These are phyloP conservation scores for Ormia ochracea DNA, from an alignment of 2,888 invertebrate genomes.

Conservation along the genomic window DNA sequence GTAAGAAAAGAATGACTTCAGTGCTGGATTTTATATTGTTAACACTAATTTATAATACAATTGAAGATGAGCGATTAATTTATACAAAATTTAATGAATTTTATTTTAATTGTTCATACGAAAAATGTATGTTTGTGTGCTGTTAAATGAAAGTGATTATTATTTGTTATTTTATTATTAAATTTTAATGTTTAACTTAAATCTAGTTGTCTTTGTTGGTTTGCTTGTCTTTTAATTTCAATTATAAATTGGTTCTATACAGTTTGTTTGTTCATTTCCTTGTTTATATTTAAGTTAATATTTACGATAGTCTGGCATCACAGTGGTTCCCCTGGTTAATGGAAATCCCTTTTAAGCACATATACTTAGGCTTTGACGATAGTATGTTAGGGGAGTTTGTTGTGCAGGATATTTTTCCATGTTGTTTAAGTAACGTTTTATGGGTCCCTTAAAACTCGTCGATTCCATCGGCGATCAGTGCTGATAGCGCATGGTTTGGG, in stretches of 20 bases:
- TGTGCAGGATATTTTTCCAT: slow-evolving; percentile 42
- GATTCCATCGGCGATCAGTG: slow-evolving; percentile 71
- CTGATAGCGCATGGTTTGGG: slow-evolving; percentile 72
- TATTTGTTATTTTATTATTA: neutral
- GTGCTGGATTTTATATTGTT: slow-evolving; percentile 36
- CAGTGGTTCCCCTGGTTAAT: slow-evolving; percentile 67
- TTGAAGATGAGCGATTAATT: slow-evolving; percentile 4
- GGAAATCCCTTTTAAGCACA: slow-evolving; percentile 66
- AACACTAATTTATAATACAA: slow-evolving; percentile 40
- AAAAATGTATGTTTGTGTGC: slow-evolving; percentile 46
- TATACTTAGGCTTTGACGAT: slow-evolving; percentile 71
- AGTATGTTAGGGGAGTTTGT: slow-evolving; percentile 50
- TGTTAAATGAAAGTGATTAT: neutral
- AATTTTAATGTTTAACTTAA: neutral
- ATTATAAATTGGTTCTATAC: slow-evolving; percentile 53
- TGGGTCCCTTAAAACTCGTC: slow-evolving; percentile 56
- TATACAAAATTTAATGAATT: slow-evolving; percentile 9
- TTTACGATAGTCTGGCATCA: slow-evolving; percentile 69
- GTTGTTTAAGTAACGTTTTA: slow-evolving; percentile 40
- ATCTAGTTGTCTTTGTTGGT: slow-evolving; percentile 60
- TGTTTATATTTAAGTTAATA: neutral
- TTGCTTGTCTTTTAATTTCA: slow-evolving; percentile 41
- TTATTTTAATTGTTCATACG: slow-evolving; percentile 30
- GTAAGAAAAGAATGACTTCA: slow-evolving; percentile 48
- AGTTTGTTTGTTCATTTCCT: neutral